Conservation (phyloP, 2,888 invertebrate species). For the Lepidonotus clava region DNA sequence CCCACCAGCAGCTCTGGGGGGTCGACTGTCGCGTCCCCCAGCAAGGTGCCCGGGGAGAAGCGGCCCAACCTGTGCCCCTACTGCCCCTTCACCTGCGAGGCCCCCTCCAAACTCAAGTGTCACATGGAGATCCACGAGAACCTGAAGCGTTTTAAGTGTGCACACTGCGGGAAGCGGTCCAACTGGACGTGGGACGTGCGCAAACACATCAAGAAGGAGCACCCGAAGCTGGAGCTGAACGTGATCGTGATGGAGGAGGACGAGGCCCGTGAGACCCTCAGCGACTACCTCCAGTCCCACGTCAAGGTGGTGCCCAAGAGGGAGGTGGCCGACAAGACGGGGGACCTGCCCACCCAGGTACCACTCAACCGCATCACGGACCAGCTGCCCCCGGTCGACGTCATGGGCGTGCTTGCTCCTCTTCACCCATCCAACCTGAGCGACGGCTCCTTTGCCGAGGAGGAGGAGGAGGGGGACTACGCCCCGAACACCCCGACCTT, state of each 20-base stretch:
- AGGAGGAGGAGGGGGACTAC: background rate
- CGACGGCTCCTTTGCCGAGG: conserved; percentile 13
- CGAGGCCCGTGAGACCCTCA: conserved; percentile 76
- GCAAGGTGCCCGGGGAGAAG: conserved; percentile 62
- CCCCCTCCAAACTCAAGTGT: conserved; percentile 74
- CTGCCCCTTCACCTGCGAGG: conserved; percentile 63
- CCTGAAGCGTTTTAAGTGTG: conserved; percentile 77
- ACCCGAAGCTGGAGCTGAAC: conserved; percentile 67
- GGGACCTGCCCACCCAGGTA: conserved; percentile 3
- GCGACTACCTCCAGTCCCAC: conserved; percentile 70
- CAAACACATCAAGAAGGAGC: conserved; percentile 76
- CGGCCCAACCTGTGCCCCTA: conserved; percentile 58
- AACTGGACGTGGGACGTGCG: conserved; percentile 79
- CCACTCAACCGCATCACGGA: conserved; percentile 24
- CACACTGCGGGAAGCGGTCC: conserved; percentile 76
- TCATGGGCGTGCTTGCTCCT: conserved; percentile 21
- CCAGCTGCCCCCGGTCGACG: conserved; percentile 26
- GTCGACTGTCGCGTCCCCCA: conserved; percentile 55
- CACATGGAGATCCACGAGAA: conserved; percentile 78
- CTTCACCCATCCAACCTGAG: conserved; percentile 18
- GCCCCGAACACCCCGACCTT: background rate
- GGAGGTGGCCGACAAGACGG: conserved; percentile 52
- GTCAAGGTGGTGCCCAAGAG: conserved; percentile 47
- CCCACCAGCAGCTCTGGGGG: background rate
- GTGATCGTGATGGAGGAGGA: conserved; percentile 73